Conservation (phyloP, 2,113 vertebrate genomes). For the Craseonycteris thonglongyai region DNA sequence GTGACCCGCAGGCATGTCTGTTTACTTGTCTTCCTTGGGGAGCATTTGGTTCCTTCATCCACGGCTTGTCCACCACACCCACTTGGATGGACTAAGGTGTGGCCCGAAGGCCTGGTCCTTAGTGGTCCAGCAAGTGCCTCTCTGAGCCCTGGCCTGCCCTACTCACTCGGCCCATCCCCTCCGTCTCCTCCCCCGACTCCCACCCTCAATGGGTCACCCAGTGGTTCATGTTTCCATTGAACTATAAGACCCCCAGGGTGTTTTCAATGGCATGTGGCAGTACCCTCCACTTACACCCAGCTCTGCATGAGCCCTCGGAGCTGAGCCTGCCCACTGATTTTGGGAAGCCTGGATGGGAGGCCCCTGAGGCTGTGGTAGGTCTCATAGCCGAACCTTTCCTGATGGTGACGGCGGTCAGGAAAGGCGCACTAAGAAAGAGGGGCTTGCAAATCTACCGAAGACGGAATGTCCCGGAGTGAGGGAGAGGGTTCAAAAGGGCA, state of each 20-base stretch:
- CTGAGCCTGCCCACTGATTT: neutral
- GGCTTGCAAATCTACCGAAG: neutral
- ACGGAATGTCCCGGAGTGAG: neutral
- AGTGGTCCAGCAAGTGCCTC: neutral
- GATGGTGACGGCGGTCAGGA: neutral
- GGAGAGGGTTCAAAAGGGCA: neutral
- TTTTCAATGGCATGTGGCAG: neutral
- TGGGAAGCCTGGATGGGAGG: neutral
- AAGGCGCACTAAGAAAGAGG: neutral
- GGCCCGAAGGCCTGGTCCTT: neutral
- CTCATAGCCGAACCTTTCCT: neutral
- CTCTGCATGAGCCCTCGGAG: neutral
- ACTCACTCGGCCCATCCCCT: neutral
- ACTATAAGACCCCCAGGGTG: neutral
- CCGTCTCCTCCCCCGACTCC: neutral
- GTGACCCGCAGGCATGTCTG: neutral
- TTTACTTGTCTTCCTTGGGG: neutral
- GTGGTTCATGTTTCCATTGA: neutral
- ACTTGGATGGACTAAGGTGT: neutral
- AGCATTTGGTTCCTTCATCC: neutral
- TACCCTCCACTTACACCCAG: neutral
- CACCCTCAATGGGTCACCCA: neutral
- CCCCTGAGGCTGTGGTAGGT: accelerated
- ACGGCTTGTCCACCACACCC: no score
- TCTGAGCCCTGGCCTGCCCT: neutral